Evolutionary conservation across 2,113 vertebrate genomes (phyloP).

Genomic region (Ascaphus truei): DNA sequence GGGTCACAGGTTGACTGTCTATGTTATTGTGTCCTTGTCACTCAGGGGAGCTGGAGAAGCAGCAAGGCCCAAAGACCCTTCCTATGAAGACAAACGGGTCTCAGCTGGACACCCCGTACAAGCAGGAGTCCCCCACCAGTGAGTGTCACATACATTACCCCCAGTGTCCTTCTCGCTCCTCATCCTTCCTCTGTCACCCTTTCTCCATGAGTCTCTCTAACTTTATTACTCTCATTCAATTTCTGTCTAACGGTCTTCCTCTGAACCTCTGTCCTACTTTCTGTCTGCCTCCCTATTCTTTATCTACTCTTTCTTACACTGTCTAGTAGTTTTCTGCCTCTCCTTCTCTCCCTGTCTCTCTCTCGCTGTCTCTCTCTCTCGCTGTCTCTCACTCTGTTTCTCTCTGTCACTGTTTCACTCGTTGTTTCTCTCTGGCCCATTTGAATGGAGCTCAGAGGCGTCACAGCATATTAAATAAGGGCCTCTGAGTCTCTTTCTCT

Average conservation of each 20-base stretch:
- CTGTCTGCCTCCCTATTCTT: neutral
- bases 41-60: conserved; percentile 91
- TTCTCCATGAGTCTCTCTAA: conserved; percentile 6
- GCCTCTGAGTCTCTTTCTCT: neutral
- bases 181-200: no score
- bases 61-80: conserved; percentile 80
- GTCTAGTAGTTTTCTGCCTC: no score
- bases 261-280: neutral
- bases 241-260: neutral
- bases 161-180: neutral
- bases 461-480: neutral
- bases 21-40: neutral
- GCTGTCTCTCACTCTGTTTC: neutral
- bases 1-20: neutral
- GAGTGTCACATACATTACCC: conserved; percentile 33
- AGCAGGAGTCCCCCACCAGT: conserved; percentile 87
- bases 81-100: conserved; percentile 76
- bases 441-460: no score
- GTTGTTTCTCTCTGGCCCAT: neutral
- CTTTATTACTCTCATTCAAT: neutral
- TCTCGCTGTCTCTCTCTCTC: no score
- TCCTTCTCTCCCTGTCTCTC: neutral
- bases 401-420: neutral
- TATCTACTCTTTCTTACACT: neutral
- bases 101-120: conserved; percentile 79